These are phyloP conservation scores for Pristis pectinata DNA, from an alignment of 2,797 vertebrate species.

Conservation along the genomic window DNA sequence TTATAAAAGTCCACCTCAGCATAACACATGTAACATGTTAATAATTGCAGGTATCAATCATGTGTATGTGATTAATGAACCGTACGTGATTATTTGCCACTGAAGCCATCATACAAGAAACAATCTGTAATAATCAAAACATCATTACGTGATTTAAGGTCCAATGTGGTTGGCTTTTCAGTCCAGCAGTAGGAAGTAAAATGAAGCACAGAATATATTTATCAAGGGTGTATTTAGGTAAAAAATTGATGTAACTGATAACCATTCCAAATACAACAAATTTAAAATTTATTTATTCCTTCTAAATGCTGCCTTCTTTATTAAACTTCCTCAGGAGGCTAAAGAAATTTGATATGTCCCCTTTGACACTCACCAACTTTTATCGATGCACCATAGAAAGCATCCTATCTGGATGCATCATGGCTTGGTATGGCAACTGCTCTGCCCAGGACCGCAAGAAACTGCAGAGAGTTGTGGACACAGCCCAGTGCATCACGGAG, in stretches of 20 bases:
- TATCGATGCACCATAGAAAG: too few relatives aligned
- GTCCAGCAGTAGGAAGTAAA: background rate
- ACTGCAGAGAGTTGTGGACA: too few relatives aligned
- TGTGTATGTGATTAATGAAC: background rate
- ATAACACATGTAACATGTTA: background rate
- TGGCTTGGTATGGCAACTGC: too few relatives aligned
- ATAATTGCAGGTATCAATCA: background rate
- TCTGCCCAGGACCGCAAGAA: too few relatives aligned
- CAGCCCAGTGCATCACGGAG: too few relatives aligned
- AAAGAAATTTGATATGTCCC: too few relatives aligned
- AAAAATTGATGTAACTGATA: background rate
- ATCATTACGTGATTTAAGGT: background rate
- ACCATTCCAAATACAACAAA: background rate
- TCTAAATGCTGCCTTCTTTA: too few relatives aligned
- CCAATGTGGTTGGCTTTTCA: background rate
- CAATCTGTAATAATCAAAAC: background rate
- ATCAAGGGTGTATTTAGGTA: background rate
- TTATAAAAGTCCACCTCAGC: background rate
- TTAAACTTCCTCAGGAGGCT: too few relatives aligned
- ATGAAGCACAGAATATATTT: background rate
- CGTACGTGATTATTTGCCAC: background rate
- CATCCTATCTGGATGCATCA: too few relatives aligned
- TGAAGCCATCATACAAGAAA: background rate
- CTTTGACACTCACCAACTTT: too few relatives aligned
- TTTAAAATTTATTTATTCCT: too few relatives aligned